Evolutionary conservation across 2,888 invertebrate genomes (phyloP), one percentile per base, ranked within the genome.

Genomic region (Hydrotaea cyrtoneurina): DNA sequence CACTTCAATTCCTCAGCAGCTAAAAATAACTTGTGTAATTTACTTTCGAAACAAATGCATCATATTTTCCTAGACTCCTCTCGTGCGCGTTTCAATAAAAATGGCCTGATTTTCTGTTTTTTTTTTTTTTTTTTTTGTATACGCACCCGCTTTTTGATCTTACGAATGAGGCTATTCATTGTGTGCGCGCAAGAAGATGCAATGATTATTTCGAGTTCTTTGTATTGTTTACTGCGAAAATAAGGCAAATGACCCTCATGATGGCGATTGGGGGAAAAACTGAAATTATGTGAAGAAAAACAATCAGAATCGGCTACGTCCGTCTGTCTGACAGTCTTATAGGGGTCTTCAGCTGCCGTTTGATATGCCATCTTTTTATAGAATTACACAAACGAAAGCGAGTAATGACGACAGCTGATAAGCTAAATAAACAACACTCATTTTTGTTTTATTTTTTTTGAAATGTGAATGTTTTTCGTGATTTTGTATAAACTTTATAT

Each of bases 231-330:
- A 39, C 3, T 39, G 55, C 55, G 2, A 57, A 39, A 39, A 39
- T 39, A 8, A 57, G 55, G 55, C 55, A 57, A 57, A 57, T 21
- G 55, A 57, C 55, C 55, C 55, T 57, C 21, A 57, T 53, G 17
- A 17, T 53, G 53, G 3, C 8, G 50, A 50, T 50, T 50, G n/a
- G n/a, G 39, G 2, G 4, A 36, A 10, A 39, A 39, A 39, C 31
- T 39, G 11, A 39, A 39, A 39, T 4, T 31, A 31, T 31, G 31
- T 31, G 7, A 39, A 39, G 4, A 39, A 39, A 39, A 39, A 10
- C 1, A 39, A 43, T 43, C 50, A 50, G n/a, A 50, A 43, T 50
- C n/a, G 50, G 8, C n/a, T 8, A 4, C 50, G n/a, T 15, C 31
- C 31, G 31, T 31, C 7, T n/a, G n/a, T n/a, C n/a, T n/a, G n/a